phyloP scores from a whole-genome alignment of 1,140 invertebrate genomes.

The Saccostrea glomerata region DNA sequence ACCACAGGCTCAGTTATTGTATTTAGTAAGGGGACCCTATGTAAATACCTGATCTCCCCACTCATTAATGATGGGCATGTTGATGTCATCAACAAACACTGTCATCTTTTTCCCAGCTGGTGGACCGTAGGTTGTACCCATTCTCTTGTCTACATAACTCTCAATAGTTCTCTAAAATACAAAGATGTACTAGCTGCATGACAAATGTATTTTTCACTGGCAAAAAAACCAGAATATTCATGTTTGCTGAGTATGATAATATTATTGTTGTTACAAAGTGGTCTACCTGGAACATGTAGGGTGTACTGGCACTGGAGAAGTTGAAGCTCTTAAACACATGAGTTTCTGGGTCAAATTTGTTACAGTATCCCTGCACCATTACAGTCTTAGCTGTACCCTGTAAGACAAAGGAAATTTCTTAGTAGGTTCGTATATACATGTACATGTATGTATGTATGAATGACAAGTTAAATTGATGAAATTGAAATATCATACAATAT shows the following conservation, averaged over 20 bases:
- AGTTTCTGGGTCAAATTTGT: constrained; percentile 92
- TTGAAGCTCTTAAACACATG: constrained; percentile 94
- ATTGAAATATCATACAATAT: no score
- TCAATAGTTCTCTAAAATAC: constrained; percentile 91
- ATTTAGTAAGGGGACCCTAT: no score
- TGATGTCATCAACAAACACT: constrained; percentile 97
- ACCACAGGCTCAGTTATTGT: no score
- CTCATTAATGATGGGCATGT: constrained; percentile 96
- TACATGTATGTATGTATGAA: no score
- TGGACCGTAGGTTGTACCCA: constrained; percentile 96
- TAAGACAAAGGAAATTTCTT: background rate
- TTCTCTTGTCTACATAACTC: constrained; percentile 96
- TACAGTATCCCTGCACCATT: constrained; percentile 97
- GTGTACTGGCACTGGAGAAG: constrained; percentile 97
- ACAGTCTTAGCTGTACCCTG: constrained; percentile 95
- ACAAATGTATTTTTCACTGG: background rate
- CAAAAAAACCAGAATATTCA: background rate
- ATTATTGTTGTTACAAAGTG: background rate
- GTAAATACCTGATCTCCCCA: constrained; percentile 91
- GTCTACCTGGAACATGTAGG: constrained; percentile 92
- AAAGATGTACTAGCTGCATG: background rate
- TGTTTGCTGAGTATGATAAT: background rate
- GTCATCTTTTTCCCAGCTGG: constrained; percentile 95
- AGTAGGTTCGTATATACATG: no score
- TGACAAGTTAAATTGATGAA: no score